Evolutionary conservation across 2,113 vertebrate species (phyloP), one percentile per base, ranked within the genome.

Genomic region (Mesembrinibis cayennensis): DNA sequence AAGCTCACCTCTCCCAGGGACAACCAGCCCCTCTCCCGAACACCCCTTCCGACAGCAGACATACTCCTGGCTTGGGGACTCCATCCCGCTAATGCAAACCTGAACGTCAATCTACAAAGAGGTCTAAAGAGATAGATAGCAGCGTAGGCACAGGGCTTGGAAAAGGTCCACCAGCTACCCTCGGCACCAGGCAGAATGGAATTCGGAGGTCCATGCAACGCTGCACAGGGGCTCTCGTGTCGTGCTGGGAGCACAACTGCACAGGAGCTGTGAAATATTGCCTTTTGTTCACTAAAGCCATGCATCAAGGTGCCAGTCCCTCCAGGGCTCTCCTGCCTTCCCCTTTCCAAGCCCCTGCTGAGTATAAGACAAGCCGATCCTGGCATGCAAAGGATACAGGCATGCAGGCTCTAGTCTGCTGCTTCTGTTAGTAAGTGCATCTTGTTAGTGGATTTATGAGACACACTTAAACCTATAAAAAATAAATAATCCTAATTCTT

Each of bases 371-470:
- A 96, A 96, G 84, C 94, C 92, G 81, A 91, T 15, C 89, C 90
- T 4, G 7, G 93, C 94, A 97, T 89, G 97, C 97, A 97, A 67
- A 85, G 19, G 26, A 82, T 74, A 90, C 85, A 96, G 94, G 59
- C 87, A 81, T 88, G 96, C 84, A 79, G 95, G 94, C 83, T 62
- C 94, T 91, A 86, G 65, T 74, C 94, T 76, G 96, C 92, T 89
- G 90, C 94, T 97, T 93, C 93, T 88, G 78, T 95, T 97, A 95
- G 79, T 97, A 97, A 98, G 96, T 97, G 97, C 96, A 96, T 96
- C 91, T 96, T 93, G 90, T 95, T 96, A 97, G 96, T 96, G 90
- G 92, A 67, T 91, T 97, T 95, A 94, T 90, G 94, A 93, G 95
- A 97, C 85, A 95, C 87, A 94, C 93, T 95, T 89, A 49, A 90